phyloP scores from a whole-genome alignment of 2,113 vertebrate species.

The Chloebia gouldiae region DNA sequence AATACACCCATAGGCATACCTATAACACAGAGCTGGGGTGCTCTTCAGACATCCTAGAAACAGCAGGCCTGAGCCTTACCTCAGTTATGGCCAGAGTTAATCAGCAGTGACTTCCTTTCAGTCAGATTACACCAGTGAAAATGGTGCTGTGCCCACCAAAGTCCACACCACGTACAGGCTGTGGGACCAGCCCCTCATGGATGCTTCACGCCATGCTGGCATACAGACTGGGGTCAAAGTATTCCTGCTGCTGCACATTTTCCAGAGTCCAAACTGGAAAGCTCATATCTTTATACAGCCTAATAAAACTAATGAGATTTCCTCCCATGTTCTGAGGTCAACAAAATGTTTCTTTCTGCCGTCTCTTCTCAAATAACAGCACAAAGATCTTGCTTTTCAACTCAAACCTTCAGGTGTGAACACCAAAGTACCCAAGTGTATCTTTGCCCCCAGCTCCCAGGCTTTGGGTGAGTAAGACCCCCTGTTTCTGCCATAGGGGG shows the following conservation, averaged over 20 bases:
- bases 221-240: slow-evolving; percentile 71
- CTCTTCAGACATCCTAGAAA: not conserved
- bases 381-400: not conserved
- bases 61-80: not conserved
- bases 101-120: not conserved
- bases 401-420: not conserved
- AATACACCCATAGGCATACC: not conserved
- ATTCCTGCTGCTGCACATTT: slow-evolving; percentile 35
- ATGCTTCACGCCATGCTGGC: slow-evolving; percentile 32
- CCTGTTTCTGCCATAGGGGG: not conserved
- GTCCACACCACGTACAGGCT: not conserved
- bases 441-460: not conserved
- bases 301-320: slow-evolving; percentile 65
- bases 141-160: not conserved
- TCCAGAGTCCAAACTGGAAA: slow-evolving; percentile 73
- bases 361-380: not conserved
- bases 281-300: slow-evolving; percentile 58
- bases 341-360: not conserved
- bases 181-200: not conserved
- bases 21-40: not conserved
- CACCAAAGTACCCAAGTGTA: not conserved
- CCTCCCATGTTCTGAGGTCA: slow-evolving; percentile 28
- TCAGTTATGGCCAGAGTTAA: not conserved
- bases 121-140: not conserved
- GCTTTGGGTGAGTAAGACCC: not conserved